Evolutionary conservation across 1,140 invertebrate genomes (phyloP).

Genomic region (Brevipalpus yothersi): DNA sequence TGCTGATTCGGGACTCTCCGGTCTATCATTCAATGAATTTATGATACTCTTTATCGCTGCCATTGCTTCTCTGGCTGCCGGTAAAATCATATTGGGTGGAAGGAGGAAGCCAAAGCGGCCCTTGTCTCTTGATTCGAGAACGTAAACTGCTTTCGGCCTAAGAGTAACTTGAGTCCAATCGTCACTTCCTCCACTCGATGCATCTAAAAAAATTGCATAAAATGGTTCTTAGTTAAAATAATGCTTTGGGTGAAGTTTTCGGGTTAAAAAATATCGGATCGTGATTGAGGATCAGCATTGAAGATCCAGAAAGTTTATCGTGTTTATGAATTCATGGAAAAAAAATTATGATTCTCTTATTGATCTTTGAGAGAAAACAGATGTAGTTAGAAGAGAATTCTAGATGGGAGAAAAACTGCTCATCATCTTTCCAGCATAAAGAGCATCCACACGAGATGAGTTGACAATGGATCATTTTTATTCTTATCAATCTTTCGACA

Average conservation of each 20-base stretch:
- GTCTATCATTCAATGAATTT: too few relatives aligned
- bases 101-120: constrained; percentile 65
- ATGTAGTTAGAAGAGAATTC: too few relatives aligned
- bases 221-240: not conserved
- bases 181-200: constrained; percentile 19
- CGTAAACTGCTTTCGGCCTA: constrained; percentile 20
- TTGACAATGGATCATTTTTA: not conserved
- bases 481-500: not conserved
- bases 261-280: not conserved
- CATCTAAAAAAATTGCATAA: constrained; percentile 15
- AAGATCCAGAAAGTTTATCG: too few relatives aligned
- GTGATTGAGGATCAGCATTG: not conserved
- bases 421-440: not conserved
- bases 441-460: not conserved
- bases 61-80: constrained; percentile 28
- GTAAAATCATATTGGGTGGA: constrained; percentile 41
- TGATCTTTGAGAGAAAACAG: too few relatives aligned
- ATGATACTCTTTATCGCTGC: not conserved
- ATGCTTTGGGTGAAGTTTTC: not conserved
- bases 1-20: too few relatives aligned
- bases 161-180: constrained; percentile 23
- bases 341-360: not conserved
- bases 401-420: not conserved
- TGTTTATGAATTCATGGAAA: too few relatives aligned
- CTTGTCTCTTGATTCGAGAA: constrained; percentile 40